These are phyloP conservation scores for Muntiacus reevesi DNA, from an alignment of 2,113 vertebrate genomes.

Conservation along the genomic window DNA sequence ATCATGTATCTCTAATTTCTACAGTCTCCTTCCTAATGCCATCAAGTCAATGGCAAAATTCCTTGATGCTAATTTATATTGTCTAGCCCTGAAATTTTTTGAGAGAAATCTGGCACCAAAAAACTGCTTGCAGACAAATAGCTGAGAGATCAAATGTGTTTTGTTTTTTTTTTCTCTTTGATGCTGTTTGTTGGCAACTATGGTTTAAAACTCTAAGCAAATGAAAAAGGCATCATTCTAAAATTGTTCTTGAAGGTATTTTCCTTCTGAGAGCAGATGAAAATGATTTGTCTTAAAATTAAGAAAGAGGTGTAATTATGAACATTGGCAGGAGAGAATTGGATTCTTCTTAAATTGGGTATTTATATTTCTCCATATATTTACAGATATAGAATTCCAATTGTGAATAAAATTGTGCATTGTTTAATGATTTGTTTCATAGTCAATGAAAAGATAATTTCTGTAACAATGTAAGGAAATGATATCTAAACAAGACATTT, in stretches of 20 bases:
- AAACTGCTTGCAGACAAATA: not conserved
- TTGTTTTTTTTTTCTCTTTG: not conserved
- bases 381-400: not conserved
- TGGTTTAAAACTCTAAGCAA: not conserved
- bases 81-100: not conserved
- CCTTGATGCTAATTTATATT: slow-evolving; percentile 18
- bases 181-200: not conserved
- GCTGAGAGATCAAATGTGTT: not conserved
- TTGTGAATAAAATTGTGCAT: not conserved
- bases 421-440: not conserved
- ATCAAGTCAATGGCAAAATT: slow-evolving; percentile 37
- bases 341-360: not conserved
- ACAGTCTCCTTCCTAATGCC: not conserved
- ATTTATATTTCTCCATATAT: not conserved
- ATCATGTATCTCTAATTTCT: not conserved
- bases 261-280: not conserved
- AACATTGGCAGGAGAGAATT: not conserved
- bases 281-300: slow-evolving; percentile 9
- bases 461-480: slow-evolving; percentile 5
- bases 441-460: slow-evolving; percentile 2
- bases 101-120: slow-evolving; percentile 13
- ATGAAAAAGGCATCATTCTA: not conserved
- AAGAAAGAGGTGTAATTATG: not conserved
- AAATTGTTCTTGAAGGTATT: not conserved
- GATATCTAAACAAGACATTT: not conserved